phyloP scores from a whole-genome alignment of 2,888 invertebrate genomes.

The Eucera pruinosa region DNA sequence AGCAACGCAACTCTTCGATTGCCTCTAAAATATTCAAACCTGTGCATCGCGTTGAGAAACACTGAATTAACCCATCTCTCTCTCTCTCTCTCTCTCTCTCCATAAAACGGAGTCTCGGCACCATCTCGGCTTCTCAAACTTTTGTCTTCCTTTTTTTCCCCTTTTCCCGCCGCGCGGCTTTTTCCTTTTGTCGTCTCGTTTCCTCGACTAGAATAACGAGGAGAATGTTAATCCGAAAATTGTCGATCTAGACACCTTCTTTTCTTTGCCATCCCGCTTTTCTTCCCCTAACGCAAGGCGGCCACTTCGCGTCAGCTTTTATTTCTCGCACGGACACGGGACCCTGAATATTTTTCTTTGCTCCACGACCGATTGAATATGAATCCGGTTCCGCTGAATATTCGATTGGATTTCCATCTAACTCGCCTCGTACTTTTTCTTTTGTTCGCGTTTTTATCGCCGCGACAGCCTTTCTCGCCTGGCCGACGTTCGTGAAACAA shows the following conservation, averaged over 20 bases:
- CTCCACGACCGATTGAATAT: conserved; percentile 23
- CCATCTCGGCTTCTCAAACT: conserved; percentile 21
- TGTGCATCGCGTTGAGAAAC: too few species aligned
- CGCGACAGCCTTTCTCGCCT: conserved; percentile 1
- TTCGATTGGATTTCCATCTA: conserved; percentile 44
- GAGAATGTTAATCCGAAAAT: conserved; percentile 59
- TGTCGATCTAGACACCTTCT: conserved; percentile 50
- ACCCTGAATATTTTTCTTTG: conserved; percentile 30
- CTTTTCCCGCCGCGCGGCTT: background rate
- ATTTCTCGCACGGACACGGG: background rate
- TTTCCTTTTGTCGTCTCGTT: conserved; percentile 37
- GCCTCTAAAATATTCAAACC: too few species aligned
- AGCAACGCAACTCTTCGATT: too few species aligned
- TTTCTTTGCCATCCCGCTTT: background rate
- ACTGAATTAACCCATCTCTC: too few species aligned
- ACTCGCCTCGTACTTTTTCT: conserved; percentile 27
- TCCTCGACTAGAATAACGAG: conserved; percentile 43
- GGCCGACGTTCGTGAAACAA: conserved; percentile 13
- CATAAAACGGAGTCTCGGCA: too few species aligned
- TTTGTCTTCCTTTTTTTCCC: conserved; percentile 15
- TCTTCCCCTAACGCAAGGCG: too few species aligned
- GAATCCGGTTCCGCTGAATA: conserved; percentile 46
- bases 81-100: too few species aligned
- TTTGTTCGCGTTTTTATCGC: conserved; percentile 5
- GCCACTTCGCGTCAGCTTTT: conserved; percentile 5